Percentiles rank a stretch among this genome's conserved stretches.
These are phyloP conservation scores for Dipus sagitta DNA, from an alignment of 2,797 vertebrate genomes.

Conservation along the genomic window DNA sequence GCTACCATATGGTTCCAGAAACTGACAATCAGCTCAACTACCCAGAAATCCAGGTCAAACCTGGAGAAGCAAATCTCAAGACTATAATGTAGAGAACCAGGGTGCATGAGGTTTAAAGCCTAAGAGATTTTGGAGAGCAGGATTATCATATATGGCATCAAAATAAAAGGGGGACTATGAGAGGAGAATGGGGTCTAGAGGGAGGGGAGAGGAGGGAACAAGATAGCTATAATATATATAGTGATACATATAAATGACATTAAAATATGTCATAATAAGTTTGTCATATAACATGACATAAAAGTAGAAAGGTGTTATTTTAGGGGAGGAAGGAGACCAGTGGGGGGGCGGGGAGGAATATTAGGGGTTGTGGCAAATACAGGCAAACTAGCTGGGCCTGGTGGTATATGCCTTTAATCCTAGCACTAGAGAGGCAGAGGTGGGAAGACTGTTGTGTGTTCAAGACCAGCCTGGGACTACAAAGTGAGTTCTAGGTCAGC, in stretches of 20 bases:
- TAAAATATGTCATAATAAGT: background rate
- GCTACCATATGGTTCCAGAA: background rate
- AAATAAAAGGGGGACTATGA: background rate
- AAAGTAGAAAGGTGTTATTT: background rate
- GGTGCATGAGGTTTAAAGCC: background rate
- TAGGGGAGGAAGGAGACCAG: background rate
- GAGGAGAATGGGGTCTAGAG: background rate
- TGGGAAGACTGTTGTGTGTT: too few relatives aligned
- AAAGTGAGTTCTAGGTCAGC: too few relatives aligned
- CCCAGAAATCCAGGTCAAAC: background rate
- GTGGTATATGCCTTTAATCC: too few relatives aligned
- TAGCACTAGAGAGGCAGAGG: too few relatives aligned
- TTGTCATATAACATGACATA: background rate
- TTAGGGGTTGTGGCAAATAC: too few relatives aligned
- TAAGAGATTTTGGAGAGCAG: background rate
- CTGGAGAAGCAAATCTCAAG: background rate
- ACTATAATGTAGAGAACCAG: background rate
- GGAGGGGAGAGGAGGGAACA: background rate
- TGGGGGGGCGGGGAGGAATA: too few relatives aligned
- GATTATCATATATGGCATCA: too few relatives aligned
- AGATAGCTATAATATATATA: too few relatives aligned
- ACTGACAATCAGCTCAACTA: background rate
- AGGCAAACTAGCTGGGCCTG: background rate
- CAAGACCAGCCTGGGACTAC: too few relatives aligned
- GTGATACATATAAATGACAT: too few relatives aligned